Base-by-base conservation (phyloP, 2,888 invertebrate species). In the Cheilosia urbana region DNA sequence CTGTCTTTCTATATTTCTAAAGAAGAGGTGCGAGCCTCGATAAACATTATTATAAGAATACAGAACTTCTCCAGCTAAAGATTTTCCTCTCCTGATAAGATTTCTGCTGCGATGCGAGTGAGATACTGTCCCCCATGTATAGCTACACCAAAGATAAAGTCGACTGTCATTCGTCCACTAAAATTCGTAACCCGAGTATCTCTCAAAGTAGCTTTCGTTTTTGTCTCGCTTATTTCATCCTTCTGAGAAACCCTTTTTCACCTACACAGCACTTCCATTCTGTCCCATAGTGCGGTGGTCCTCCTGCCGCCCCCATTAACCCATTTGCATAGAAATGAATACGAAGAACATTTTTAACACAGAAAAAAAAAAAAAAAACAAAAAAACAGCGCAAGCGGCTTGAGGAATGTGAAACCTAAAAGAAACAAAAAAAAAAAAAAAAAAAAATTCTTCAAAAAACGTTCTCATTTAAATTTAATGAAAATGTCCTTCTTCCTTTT, bases 391-490 rank as follows among this genome's bases (percentile, higher is more conserved):
- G 85, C 81, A 85, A 85, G 81, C 76, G 81, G 72, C 76, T 84
- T 84, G 80, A 73, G 45, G n/a, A 76, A 81, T 45, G 45, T 55
- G 30, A 62, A 77, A 68, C 58, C 40, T 65, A 79, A 57, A 71
- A 49, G 55, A 19, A 51, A 40, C 30, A 40, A 65, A 78, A 24
- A 62, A 62, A 57, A 72, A 85, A n/a, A n/a, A n/a, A n/a, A n/a
- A 71, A 57, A 72, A 85, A 66, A 72, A 58, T 63, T 71, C 62
- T 62, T 85, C 72, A 51, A 68, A 85, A 78, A 85, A 85, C 85
- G 81, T 85, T 85, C 85, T 85, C 85, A 85, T 85, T 85, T 85
- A 85, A 85, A 85, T 85, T 85, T 85, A 85, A 85, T 85, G 81
- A 85, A 85, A 85, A 85, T 85, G 81, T 85, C 85, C 85, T 85